phyloP scores from a whole-genome alignment of 2,113 vertebrate genomes.

The Carollia perspicillata region DNA sequence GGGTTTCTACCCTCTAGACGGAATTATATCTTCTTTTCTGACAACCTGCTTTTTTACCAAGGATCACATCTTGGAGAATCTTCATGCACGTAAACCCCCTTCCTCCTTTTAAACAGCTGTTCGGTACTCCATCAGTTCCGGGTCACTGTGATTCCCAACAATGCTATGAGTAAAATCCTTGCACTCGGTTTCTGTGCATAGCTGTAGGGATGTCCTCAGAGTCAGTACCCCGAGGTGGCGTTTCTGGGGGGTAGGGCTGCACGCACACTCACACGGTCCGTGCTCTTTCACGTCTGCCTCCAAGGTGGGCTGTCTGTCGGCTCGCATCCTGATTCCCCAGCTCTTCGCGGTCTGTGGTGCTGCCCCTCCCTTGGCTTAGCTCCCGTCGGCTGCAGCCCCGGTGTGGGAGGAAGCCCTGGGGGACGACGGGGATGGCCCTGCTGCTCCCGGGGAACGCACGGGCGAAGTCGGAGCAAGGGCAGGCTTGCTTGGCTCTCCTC shows the following conservation, averaged over 20 bases:
- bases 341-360: accelerated
- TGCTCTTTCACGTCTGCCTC: not conserved
- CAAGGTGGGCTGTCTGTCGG: too few relatives aligned
- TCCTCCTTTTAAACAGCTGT: not conserved
- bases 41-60: not conserved
- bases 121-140: accelerated
- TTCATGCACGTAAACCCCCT: not conserved
- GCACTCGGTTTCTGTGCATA: not conserved
- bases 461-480: not conserved
- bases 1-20: not conserved
- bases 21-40: accelerated
- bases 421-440: accelerated
- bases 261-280: not conserved
- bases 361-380: not conserved
- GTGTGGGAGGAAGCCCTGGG: not conserved
- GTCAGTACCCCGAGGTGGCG: not conserved
- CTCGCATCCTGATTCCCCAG: accelerated
- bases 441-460: accelerated
- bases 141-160: too few relatives aligned
- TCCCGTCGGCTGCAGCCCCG: too few relatives aligned
- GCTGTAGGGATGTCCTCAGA: not conserved
- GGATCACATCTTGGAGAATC: not conserved
- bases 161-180: not conserved
- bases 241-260: not conserved
- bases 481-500: not conserved